Base-by-base conservation (phyloP, 2,888 invertebrate species). In the Synanthedon vespiformis region DNA sequence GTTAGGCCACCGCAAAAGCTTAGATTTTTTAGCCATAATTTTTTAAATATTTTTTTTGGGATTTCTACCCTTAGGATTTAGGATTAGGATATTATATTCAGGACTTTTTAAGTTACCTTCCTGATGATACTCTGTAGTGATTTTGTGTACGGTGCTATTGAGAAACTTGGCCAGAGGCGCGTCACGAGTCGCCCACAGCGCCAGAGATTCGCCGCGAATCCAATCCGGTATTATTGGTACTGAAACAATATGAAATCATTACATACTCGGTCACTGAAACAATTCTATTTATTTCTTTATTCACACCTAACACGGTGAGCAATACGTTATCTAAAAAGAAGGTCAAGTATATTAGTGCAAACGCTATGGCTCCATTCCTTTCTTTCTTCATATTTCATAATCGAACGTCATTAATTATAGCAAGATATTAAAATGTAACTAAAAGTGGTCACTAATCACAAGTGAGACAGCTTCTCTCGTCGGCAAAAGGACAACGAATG, bases 241-340 rank as follows among this genome's bases (percentile, higher is more conserved):
- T 87, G 72, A 51, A 62, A 55, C 48, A 53, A 44, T 44, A 8
- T 13, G n/a, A n/a, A 44, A 44, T 3, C 49, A 52, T 44, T 44
- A 44, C 14, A 14, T 44, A 57, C 40, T 27, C 18, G 18, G 34
- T 41, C 48, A 14, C 1, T 40, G 40, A 48, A 41, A 6, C n/a
- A 10, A 5, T 40, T 12, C 40, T 47, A 47, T 40, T 2, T 10
- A 34, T 34, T 12, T 16, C 12, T 40, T n/a, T 6, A 8, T 52
- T 63, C 92, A 91, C 80, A 97, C 96, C 97, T 51, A 97, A 92
- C 41, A 95, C 94, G 40, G 96, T 96, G 50, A 96, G 88, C 18
- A 97, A 88, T 57, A 96, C 91, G 79, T 96, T 97, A 84, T 97
- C 96, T 74, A 94, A 79, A 64, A 95, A 89, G 71, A 95, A 90